Conservation (phyloP, 2,888 invertebrate species). For the Mystacides longicornis region DNA sequence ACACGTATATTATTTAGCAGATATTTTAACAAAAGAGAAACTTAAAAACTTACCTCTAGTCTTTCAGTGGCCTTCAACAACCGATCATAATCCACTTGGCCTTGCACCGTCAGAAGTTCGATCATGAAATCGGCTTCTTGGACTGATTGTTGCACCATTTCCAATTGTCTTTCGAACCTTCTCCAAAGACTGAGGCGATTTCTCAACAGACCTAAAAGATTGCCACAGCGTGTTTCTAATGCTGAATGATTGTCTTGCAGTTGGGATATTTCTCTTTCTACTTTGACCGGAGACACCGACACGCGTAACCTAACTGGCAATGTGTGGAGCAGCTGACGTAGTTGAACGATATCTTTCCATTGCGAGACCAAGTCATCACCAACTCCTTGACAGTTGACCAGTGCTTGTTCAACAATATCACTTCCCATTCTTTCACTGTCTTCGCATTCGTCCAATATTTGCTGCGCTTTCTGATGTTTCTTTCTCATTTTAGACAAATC, state of each 20-base stretch:
- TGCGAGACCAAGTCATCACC: conserved; percentile 61
- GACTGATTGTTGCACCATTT: conserved; percentile 72
- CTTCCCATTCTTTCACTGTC: conserved; percentile 64
- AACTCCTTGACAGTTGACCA: conserved; percentile 63
- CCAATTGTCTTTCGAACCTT: conserved; percentile 69
- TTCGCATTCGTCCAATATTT: conserved; percentile 66
- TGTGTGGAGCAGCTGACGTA: conserved; percentile 70
- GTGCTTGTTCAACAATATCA: conserved; percentile 69
- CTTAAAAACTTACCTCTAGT: conserved; percentile 60
- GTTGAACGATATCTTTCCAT: conserved; percentile 71
- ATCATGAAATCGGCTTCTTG: conserved; percentile 85
- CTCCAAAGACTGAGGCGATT: conserved; percentile 65
- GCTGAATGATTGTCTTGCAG: conserved; percentile 67
- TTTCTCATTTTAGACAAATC: conserved; percentile 63
- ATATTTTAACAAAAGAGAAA: background rate
- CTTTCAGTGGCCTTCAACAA: conserved; percentile 76
- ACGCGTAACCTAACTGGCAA: conserved; percentile 67
- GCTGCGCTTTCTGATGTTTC: conserved; percentile 57
- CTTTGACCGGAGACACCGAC: conserved; percentile 67
- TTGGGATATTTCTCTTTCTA: conserved; percentile 69
- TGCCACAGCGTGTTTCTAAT: conserved; percentile 63
- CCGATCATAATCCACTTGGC: conserved; percentile 76
- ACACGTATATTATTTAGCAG: background rate
- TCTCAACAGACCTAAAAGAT: conserved; percentile 57
- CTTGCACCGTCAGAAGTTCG: conserved; percentile 75